Base-by-base conservation (phyloP, 2,888 invertebrate species). In the Melanophora roralis region DNA sequence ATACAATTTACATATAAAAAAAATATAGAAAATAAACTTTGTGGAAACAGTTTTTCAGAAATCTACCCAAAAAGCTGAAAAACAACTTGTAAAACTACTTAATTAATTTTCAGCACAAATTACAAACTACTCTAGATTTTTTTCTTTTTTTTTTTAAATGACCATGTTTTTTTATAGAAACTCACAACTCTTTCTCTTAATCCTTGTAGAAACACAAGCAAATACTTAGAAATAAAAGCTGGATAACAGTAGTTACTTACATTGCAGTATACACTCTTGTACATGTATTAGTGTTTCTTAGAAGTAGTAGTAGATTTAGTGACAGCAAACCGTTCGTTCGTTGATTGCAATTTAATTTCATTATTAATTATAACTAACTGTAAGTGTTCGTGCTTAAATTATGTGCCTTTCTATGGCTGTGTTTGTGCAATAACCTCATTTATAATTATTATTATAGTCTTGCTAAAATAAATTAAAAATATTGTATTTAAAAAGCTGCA, bases 281-380 rank as follows among this genome's bases (percentile, higher is more conserved):
- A 27, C 3, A 27, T 27, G 32, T 23, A 47, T 23, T 65, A 14
- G 49, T 12, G 14, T n/a, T n/a, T n/a, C n/a, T n/a, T n/a, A n/a
- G 38, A 51, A 16, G 51, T 51, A 14, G 38, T 38, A 3, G 51
- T 45, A 19, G 62, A 45, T 3, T 36, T 38, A 73, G 57, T 49
- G 53, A 62, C 57, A 65, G 73, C 57, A 73, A 67, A 67, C 59
- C 59, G 67, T 76, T 80, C 76, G 76, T 80, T 75, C 59, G 67
- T 76, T 80, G 80, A 80, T 80, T 75, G 72, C 80, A 80, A 80
- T 80, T 72, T 80, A 80, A 80, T 80, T 80, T 80, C 71, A 57
- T 80, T 80, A 76, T 80, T 80, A 80, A 80, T 80, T 80, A 80
- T 72, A 64, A 69, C 45, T 68, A 68, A 62, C 64, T 62, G 62